A percentile compares a stretch with the other conserved stretches of the same genome.
Evolutionary conservation across 1,140 invertebrate genomes (phyloP).

Genomic region (Bathynomus jamesi): DNA sequence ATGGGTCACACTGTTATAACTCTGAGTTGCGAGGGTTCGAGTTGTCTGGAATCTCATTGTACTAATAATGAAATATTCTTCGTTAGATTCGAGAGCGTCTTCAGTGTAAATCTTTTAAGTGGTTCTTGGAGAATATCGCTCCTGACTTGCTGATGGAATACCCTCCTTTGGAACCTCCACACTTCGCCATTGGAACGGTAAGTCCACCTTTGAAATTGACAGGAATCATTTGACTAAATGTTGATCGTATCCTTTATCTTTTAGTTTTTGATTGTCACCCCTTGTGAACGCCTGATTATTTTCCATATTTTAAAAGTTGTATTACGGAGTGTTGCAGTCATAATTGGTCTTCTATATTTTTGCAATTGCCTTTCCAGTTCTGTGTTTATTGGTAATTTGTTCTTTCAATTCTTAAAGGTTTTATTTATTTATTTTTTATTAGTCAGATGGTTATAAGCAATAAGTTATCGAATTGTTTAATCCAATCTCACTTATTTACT

Average conservation of each 20-base stretch:
- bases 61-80: too few species aligned
- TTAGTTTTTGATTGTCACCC: not conserved
- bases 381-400: not conserved
- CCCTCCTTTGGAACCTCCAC: slow-evolving; percentile 83
- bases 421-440: too few species aligned
- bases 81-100: slow-evolving; percentile 68
- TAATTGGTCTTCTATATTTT: not conserved
- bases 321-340: not conserved
- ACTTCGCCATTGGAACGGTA: slow-evolving; percentile 73
- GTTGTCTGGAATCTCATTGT: too few species aligned
- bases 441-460: too few species aligned
- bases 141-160: slow-evolving; percentile 85
- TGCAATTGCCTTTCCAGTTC: not conserved
- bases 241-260: not conserved
- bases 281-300: not conserved
- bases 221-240: not conserved
- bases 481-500: not conserved
- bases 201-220: slow-evolving; percentile 13
- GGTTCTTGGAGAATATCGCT: slow-evolving; percentile 91
- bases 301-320: not conserved
- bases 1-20: too few species aligned
- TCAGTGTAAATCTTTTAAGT: slow-evolving; percentile 89
- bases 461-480: not conserved
- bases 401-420: too few species aligned
- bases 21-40: too few species aligned